Evolutionary conservation across 2,888 invertebrate genomes (phyloP), one percentile per base, ranked within the genome.

Genomic region (Gnatocerus cornutus): DNA sequence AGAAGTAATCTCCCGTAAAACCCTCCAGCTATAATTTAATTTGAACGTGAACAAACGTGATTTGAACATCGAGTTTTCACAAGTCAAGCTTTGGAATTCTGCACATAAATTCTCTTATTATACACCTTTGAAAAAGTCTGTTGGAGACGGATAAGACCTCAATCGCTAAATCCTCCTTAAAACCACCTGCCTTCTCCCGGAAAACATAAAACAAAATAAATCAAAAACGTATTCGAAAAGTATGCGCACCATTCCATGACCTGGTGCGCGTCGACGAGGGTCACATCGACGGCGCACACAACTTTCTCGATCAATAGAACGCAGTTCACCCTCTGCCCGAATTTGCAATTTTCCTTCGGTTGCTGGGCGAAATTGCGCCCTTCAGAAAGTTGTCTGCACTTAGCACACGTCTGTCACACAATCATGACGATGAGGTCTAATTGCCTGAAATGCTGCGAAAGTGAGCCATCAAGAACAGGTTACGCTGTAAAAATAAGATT

Each of bases 291-390:
- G 73, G 76, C 77, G 77, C 77, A 63, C 56, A 46, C 70, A 71
- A 67, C 68, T 55, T 63, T 48, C 71, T 65, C 76, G 77, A 78
- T 77, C 77, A 76, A 76, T 77, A 69, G 16, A 77, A 71, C 73
- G 64, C 75, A 74, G 69, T 76, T 77, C 73, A 74, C 79, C 77
- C 78, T 73, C 72, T 78, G 75, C 76, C 79, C 78, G 77, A 80
- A 78, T 78, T 80, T 73, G 78, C 75, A 74, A 77, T 76, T 76
- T 73, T 73, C 73, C 73, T 59, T 48, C 62, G 52, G 63, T 63
- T 63, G 63, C 63, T 53, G 63, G 63, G 63, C 50, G 61, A 61
- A 62, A 63, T 63, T 63, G 52, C 63, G 16, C 46, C 13, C 41
- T 61, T 61, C 43, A 12, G 27, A 55, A 58, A 43, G 27, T 43